Conservation (phyloP, 2,113 vertebrate species). For the Lamprotornis superbus region DNA sequence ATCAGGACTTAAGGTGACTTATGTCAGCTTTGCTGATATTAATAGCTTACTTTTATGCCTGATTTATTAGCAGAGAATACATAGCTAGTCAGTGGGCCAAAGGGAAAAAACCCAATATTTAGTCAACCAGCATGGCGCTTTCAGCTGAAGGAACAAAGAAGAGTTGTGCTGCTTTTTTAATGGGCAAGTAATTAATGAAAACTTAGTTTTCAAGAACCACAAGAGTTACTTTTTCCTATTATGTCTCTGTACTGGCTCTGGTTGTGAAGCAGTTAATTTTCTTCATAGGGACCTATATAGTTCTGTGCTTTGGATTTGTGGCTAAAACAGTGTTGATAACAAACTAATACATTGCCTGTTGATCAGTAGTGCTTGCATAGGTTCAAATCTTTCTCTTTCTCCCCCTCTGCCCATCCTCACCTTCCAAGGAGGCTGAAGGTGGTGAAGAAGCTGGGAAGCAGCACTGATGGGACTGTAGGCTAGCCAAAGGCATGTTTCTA, state of each 20-base stretch:
- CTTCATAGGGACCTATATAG: background rate
- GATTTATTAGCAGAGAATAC: background rate
- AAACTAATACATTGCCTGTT: background rate
- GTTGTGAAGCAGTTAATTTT: background rate
- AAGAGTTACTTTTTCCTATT: background rate
- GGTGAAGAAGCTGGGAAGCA: background rate
- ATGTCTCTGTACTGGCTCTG: background rate
- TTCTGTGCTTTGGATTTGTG: background rate
- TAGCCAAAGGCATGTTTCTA: background rate
- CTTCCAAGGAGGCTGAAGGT: background rate
- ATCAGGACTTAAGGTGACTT: background rate
- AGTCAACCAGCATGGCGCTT: background rate
- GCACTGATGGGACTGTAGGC: background rate
- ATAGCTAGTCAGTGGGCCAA: background rate
- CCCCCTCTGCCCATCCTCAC: background rate
- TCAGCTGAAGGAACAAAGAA: background rate
- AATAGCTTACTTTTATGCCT: background rate
- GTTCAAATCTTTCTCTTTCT: background rate
- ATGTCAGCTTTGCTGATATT: background rate
- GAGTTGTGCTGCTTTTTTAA: background rate
- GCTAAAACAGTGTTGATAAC: background rate
- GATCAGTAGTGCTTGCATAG: background rate
- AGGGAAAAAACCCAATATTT: rapidly evolving
- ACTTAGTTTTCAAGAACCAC: background rate
- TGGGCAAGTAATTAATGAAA: background rate